Conservation (phyloP, 1,140 invertebrate species). For the Spodoptera litura region DNA sequence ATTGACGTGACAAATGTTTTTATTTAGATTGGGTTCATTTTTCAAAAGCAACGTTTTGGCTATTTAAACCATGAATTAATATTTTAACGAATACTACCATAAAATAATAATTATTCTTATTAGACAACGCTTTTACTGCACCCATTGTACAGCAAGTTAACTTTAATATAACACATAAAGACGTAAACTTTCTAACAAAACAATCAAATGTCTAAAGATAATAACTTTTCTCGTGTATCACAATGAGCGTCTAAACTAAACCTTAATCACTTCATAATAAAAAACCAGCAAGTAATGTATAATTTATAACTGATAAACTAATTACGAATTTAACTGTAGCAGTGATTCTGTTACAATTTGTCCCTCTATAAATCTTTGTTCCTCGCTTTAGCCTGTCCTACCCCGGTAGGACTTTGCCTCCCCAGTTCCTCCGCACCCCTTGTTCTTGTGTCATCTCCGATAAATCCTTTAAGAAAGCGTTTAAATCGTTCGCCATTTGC, state of each 20-base stretch:
- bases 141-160: no score
- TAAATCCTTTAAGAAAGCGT: slow-evolving; percentile 49
- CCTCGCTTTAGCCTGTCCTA: slow-evolving; percentile 24
- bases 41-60: no score
- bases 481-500: slow-evolving; percentile 48
- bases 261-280: slow-evolving; percentile 2
- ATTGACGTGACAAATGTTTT: no score
- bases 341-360: slow-evolving; percentile 51
- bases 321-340: slow-evolving; percentile 47
- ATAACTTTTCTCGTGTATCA: not conserved
- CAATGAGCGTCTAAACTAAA: not conserved
- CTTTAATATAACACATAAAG: no score
- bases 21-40: no score
- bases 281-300: slow-evolving; percentile 32
- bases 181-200: no score
- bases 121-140: no score
- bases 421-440: slow-evolving; percentile 26
- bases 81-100: no score
- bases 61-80: no score
- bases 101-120: no score
- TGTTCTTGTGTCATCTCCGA: slow-evolving; percentile 46
- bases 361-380: slow-evolving; percentile 50
- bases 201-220: not conserved
- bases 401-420: slow-evolving; percentile 30
- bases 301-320: slow-evolving; percentile 50